Conservation (phyloP, 1,140 invertebrate genomes). For the Panagrolaimus sp. region DNA sequence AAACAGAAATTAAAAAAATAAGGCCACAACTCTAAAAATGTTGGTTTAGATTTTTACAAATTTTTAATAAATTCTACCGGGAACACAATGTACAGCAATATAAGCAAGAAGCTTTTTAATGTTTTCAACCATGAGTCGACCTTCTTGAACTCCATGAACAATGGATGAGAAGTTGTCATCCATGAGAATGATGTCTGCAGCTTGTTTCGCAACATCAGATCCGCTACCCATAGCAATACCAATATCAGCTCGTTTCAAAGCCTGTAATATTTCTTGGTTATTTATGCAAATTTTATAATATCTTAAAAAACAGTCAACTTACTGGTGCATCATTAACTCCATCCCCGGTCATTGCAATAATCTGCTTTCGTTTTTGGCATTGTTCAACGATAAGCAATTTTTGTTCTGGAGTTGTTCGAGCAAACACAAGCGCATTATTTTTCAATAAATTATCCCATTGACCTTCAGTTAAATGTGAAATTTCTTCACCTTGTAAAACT, state of each 20-base stretch:
- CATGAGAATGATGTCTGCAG: slow-evolving; percentile 52
- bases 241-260: slow-evolving; percentile 73
- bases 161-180: slow-evolving; percentile 37
- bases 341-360: slow-evolving; percentile 75
- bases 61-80: no score
- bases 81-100: slow-evolving; percentile 42
- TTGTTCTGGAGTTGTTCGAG: slow-evolving; percentile 74
- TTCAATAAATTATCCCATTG: slow-evolving; percentile 22
- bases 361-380: slow-evolving; percentile 69
- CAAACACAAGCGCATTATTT: slow-evolving; percentile 71
- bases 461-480: not conserved
- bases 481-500: no score
- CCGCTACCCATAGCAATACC: slow-evolving; percentile 57
- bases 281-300: no score
- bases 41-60: no score
- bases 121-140: slow-evolving; percentile 58
- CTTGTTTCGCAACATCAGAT: slow-evolving; percentile 61
- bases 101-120: slow-evolving; percentile 58
- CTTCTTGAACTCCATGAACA: slow-evolving; percentile 29
- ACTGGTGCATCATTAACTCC: slow-evolving; percentile 75
- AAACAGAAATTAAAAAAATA: slow-evolving; percentile 36
- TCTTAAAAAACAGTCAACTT: no score
- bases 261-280: slow-evolving; percentile 55
- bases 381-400: slow-evolving; percentile 76
- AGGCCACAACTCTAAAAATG: slow-evolving; percentile 35